Evolutionary conservation across 2,888 invertebrate genomes (phyloP), one percentile per base, ranked within the genome.

Genomic region (Aphodius sticticus): DNA sequence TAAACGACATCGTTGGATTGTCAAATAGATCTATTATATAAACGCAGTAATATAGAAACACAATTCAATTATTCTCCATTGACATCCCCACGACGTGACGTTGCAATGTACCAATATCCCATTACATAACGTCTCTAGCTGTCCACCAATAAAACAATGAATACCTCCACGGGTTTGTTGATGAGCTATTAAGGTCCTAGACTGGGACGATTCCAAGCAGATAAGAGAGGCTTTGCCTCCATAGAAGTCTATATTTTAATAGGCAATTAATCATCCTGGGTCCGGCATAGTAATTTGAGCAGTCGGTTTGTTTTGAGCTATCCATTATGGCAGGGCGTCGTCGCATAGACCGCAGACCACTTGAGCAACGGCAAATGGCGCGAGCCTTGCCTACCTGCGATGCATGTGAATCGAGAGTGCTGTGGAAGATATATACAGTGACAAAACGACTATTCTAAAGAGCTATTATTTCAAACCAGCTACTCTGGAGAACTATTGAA

Each of bases 311-410:
- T 26, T 74, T 74, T 74, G 74, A 74, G 74, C 36, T 74, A 35
- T 74, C 74, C 74, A 74, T 74, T 74, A 74, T 74, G 74, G 74
- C 74, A n/a, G 74, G 36, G 53, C 35, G 74, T 37, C 74, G 37
- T 74, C 74, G 26, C 74, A 74, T 74, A 74, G 35, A 37, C 74
- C 74, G 74, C 74, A 74, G 36, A 37, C 74, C 53, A 53, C 53
- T 53, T 53, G 53, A 53, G 9, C 12, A 26, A 26, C 53, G 53
- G 53, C 53, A 53, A 53, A 53, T 53, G 53, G 53, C 53, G 53
- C 53, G 12, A 53, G 53, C 53, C 12, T 53, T 5, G 9, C 4
- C 53, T 53, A 53, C 74, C 74, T 36, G 74, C 35, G 35, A 71
- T 71, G 71, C 71, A 71, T 71, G 71, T 71, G 71, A 71, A 71